These are phyloP conservation scores for Scotopteryx bipunctaria DNA, from an alignment of 2,888 invertebrate species.

Conservation along the genomic window DNA sequence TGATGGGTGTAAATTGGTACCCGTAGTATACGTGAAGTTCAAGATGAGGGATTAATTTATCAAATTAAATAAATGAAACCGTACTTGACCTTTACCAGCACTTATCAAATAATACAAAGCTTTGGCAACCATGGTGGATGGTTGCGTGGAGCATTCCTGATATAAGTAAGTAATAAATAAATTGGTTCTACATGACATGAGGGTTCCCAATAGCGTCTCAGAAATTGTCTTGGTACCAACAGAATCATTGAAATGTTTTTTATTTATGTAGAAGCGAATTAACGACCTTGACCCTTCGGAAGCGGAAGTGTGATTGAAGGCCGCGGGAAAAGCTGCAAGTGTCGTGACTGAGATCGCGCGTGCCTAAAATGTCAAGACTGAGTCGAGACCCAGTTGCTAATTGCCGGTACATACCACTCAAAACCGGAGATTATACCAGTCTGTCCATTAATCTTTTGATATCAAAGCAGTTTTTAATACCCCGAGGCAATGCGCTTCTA, in stretches of 20 bases:
- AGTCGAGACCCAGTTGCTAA: constrained; percentile 34
- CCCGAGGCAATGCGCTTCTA: too few relatives aligned
- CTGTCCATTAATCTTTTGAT: background rate
- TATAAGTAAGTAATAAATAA: background rate
- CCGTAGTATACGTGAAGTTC: background rate
- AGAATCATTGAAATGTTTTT: too few relatives aligned
- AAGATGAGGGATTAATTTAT: constrained; percentile 45
- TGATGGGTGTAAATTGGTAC: background rate
- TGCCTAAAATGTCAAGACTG: constrained; percentile 68
- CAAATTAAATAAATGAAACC: constrained; percentile 35
- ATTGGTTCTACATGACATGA: background rate
- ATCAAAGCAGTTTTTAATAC: background rate
- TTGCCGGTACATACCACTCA: constrained; percentile 6
- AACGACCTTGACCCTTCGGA: constrained; percentile 59
- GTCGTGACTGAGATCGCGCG: constrained; percentile 56
- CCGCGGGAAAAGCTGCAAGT: constrained; percentile 57
- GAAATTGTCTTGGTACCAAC: too few relatives aligned
- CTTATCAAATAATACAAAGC: constrained; percentile 20
- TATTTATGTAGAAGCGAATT: constrained; percentile 13
- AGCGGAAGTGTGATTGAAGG: constrained; percentile 64
- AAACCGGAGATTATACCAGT: constrained; percentile 14
- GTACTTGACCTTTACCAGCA: constrained; percentile 34
- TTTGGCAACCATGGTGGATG: background rate
- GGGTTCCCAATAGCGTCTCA: too few relatives aligned
- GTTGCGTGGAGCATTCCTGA: background rate